Percentiles rank a stretch among this genome's conserved stretches.
These are phyloP conservation scores for Patella pellucida DNA, from an alignment of 2,888 invertebrate genomes.

Conservation along the genomic window DNA sequence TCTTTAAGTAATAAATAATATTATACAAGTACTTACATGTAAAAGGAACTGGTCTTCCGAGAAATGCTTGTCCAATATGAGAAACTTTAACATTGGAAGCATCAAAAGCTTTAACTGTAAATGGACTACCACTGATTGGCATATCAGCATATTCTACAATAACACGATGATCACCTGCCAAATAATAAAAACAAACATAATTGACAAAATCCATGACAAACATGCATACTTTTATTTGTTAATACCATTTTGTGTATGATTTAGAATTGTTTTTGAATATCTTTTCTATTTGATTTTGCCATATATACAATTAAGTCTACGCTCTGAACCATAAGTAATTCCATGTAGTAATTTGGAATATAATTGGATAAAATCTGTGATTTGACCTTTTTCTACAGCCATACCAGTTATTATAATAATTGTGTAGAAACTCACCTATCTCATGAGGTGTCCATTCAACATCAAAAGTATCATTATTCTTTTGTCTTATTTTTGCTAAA, in stretches of 20 bases:
- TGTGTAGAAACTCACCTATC: slow-evolving; percentile 74
- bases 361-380: no score
- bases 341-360: no score
- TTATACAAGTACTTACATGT: slow-evolving; percentile 81
- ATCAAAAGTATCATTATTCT: slow-evolving; percentile 42
- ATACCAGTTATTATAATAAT: no score
- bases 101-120: slow-evolving; percentile 87
- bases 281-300: no score
- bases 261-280: no score
- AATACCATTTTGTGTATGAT: no score
- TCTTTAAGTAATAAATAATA: background rate
- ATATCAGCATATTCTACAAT: slow-evolving; percentile 72
- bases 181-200: background rate
- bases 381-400: no score
- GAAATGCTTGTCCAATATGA: slow-evolving; percentile 86
- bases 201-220: no score
- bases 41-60: slow-evolving; percentile 94
- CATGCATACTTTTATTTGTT: no score
- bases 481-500: slow-evolving; percentile 67
- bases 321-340: no score
- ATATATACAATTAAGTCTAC: no score
- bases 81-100: slow-evolving; percentile 80
- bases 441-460: slow-evolving; percentile 50
- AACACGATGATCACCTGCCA: slow-evolving; percentile 72
- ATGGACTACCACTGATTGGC: slow-evolving; percentile 84